A percentile compares a stretch with the other conserved stretches of the same genome.
Evolutionary conservation across 1,140 invertebrate genomes (phyloP).

Genomic region (Lepidotrigona ventralis): DNA sequence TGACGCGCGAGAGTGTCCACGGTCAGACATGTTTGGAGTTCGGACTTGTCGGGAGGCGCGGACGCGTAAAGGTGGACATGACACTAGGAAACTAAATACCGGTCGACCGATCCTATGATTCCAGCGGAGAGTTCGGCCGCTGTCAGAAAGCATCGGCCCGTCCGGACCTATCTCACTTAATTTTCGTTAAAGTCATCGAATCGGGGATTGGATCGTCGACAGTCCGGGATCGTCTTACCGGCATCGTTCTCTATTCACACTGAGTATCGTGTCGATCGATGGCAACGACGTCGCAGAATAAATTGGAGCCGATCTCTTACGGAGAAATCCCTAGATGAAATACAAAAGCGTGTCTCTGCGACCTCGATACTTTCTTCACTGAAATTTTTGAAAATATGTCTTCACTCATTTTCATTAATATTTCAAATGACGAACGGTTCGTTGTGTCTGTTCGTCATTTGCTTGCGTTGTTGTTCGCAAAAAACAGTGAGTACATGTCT

Average conservation of each 20-base stretch:
- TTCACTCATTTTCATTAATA: background rate
- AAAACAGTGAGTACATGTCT: background rate
- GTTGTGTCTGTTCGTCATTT: no score
- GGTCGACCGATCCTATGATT: constrained; percentile 52
- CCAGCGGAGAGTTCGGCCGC: constrained; percentile 56
- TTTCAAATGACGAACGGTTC: background rate
- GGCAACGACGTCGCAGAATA: background rate
- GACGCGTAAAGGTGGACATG: constrained; percentile 78
- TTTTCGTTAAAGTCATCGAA: constrained; percentile 65
- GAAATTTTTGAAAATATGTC: background rate
- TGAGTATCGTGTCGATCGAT: background rate
- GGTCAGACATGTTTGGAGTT: constrained; percentile 72
- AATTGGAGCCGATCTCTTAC: background rate
- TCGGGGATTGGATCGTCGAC: constrained; percentile 54
- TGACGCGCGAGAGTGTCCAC: constrained; percentile 62
- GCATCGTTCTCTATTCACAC: constrained; percentile 30
- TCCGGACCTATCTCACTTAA: constrained; percentile 68
- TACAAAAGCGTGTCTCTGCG: background rate
- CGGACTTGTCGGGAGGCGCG: constrained; percentile 76
- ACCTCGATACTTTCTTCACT: background rate
- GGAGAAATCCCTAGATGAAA: background rate
- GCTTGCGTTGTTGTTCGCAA: background rate
- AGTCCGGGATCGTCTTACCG: constrained; percentile 51
- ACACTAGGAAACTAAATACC: constrained; percentile 78
- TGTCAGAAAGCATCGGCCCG: constrained; percentile 66